phyloP scores from a whole-genome alignment of 2,113 vertebrate genomes.

The Antennarius striatus region DNA sequence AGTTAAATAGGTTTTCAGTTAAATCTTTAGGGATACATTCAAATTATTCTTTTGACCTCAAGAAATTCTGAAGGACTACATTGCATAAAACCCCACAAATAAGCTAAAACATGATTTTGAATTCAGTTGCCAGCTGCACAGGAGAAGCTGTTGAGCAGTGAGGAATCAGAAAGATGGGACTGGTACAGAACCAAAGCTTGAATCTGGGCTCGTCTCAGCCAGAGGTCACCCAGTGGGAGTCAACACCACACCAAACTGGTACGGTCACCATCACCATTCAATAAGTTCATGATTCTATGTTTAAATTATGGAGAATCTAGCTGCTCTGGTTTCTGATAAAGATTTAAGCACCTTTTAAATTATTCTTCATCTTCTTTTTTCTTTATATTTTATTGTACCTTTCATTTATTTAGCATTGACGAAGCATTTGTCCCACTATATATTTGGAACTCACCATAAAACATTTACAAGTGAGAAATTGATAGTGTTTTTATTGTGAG shows the following conservation, averaged over 20 bases:
- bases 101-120: neutral
- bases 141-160: neutral
- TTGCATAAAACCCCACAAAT: too few species aligned
- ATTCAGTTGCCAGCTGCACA: neutral
- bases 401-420: neutral
- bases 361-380: neutral
- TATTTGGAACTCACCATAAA: constrained; percentile 15
- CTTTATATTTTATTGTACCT: too few species aligned
- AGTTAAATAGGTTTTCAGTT: too few species aligned
- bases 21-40: too few species aligned
- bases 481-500: constrained; percentile 11
- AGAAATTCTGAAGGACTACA: too few species aligned
- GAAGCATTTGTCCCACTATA: too few species aligned
- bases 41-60: too few species aligned
- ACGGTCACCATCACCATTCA: neutral
- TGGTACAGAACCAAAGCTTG: constrained; percentile 52
- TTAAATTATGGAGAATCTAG: neutral
- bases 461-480: constrained; percentile 19
- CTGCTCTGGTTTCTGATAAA: too few species aligned
- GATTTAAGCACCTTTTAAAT: too few species aligned
- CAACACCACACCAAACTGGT: constrained; percentile 33
- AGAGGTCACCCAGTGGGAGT: constrained; percentile 47
- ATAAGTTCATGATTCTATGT: neutral
- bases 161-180: constrained; percentile 43
- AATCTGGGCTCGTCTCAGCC: constrained; percentile 29